Evolutionary conservation across 2,888 invertebrate genomes (phyloP).

Genomic region (Orthosia cruda): DNA sequence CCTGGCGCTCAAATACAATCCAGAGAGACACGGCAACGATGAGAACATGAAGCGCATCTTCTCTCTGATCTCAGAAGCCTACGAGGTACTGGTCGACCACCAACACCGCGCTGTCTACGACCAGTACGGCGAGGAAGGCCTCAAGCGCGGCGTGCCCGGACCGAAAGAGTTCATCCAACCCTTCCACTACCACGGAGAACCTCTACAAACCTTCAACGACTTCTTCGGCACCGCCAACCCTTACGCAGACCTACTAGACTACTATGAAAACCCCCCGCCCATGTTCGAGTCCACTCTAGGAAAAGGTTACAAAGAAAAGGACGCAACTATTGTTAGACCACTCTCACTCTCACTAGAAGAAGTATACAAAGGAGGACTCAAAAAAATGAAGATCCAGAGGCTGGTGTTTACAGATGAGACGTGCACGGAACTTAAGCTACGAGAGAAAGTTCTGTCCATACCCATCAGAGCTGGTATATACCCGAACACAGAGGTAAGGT

Average conservation of each 20-base stretch:
- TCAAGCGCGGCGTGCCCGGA: conserved; percentile 95
- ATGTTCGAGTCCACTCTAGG: conserved; percentile 92
- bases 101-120: conserved; percentile 95
- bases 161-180: conserved; percentile 93
- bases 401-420: conserved; percentile 93
- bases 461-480: conserved; percentile 95
- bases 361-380: conserved; percentile 94
- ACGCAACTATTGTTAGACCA: conserved; percentile 87
- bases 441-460: conserved; percentile 95
- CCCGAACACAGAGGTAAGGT: conserved; percentile 94
- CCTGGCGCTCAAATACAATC: conserved; percentile 92
- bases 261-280: conserved; percentile 92
- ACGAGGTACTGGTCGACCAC: conserved; percentile 94
- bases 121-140: conserved; percentile 97
- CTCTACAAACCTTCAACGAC: conserved; percentile 94
- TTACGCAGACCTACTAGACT: conserved; percentile 95
- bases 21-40: conserved; percentile 89
- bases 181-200: conserved; percentile 96
- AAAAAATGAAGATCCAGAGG: conserved; percentile 96
- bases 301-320: conserved; percentile 93
- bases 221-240: conserved; percentile 97
- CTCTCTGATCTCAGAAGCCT: conserved; percentile 94
- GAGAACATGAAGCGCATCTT: conserved; percentile 91
- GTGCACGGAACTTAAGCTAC: conserved; percentile 92
- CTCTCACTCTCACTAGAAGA: conserved; percentile 91